phyloP scores from a whole-genome alignment of 2,888 invertebrate species.

The Melieria crassipennis region DNA sequence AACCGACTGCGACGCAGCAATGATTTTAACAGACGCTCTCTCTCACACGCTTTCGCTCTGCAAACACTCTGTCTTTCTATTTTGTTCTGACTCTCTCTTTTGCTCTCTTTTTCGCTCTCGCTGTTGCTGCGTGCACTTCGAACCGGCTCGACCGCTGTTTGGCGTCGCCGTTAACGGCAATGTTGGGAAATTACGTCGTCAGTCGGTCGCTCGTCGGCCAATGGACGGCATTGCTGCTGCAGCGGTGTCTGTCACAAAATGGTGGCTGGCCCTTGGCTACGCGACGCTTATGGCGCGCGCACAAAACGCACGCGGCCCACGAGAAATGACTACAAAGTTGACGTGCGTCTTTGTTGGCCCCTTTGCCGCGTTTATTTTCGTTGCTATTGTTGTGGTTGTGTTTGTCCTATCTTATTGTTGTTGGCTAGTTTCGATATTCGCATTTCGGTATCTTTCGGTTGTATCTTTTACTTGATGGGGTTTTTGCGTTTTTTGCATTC shows the following conservation, averaged over 20 bases:
- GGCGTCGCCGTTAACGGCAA: conserved; percentile 20
- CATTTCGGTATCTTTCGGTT: not conserved
- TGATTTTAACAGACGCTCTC: not conserved
- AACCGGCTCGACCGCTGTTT: not conserved
- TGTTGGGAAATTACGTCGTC: conserved; percentile 16
- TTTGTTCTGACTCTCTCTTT: conserved; percentile 14
- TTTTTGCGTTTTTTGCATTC: conserved; percentile 23
- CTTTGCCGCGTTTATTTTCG: not conserved
- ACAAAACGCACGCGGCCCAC: conserved; percentile 41
- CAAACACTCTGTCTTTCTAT: conserved; percentile 3
- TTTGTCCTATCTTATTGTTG: not conserved
- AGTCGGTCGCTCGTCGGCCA: conserved; percentile 42
- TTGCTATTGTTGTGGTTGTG: conserved; percentile 2
- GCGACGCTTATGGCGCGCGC: conserved; percentile 27
- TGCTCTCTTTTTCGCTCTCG: conserved; percentile 16
- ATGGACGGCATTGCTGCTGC: conserved; percentile 37
- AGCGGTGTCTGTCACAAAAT: conserved; percentile 37
- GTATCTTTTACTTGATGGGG: conserved; percentile 9
- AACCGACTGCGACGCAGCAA: not conserved
- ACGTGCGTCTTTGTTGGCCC: conserved; percentile 9
- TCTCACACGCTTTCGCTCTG: conserved; percentile 6
- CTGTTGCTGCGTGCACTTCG: conserved; percentile 12
- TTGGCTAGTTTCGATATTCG: not conserved
- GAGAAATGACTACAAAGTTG: conserved; percentile 5
- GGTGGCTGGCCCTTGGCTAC: conserved; percentile 33